A percentile compares a stretch with the other conserved stretches of the same genome.
phyloP scores from a whole-genome alignment of 2,113 vertebrate species.

The Odocoileus virginianus region DNA sequence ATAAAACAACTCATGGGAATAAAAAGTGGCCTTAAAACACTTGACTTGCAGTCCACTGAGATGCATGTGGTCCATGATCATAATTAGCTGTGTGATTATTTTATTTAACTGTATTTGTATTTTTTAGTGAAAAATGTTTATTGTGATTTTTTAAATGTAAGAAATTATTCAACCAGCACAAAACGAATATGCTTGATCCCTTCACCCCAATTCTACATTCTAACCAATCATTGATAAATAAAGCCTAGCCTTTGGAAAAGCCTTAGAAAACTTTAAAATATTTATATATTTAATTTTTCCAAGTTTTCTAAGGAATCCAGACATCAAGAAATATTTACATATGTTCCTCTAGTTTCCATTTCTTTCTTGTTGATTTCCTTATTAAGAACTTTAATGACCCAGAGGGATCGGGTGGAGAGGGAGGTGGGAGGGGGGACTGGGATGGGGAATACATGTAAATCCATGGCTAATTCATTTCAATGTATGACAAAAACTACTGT shows the following conservation, averaged over 20 bases:
- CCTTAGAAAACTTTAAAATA: background rate
- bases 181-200: background rate
- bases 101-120: background rate
- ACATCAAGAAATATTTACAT: background rate
- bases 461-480: too few relatives aligned
- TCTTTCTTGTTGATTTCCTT: constrained; percentile 4
- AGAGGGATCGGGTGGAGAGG: too few relatives aligned
- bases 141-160: background rate
- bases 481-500: too few relatives aligned
- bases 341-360: background rate
- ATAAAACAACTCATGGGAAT: too few relatives aligned
- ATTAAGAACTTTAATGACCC: constrained; percentile 4
- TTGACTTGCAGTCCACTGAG: background rate
- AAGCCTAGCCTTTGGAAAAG: background rate
- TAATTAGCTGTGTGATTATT: background rate
- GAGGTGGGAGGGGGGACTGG: too few relatives aligned
- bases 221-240: background rate
- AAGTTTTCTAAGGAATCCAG: background rate
- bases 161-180: background rate
- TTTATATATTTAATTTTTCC: background rate
- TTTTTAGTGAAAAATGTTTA: background rate
- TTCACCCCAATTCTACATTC: background rate
- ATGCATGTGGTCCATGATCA: background rate
- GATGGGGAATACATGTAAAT: too few relatives aligned
- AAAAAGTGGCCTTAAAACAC: background rate